Evolutionary conservation across 2,888 invertebrate species (phyloP), one percentile per base, ranked within the genome.

Genomic region (Polydrusus pterygomalis): DNA sequence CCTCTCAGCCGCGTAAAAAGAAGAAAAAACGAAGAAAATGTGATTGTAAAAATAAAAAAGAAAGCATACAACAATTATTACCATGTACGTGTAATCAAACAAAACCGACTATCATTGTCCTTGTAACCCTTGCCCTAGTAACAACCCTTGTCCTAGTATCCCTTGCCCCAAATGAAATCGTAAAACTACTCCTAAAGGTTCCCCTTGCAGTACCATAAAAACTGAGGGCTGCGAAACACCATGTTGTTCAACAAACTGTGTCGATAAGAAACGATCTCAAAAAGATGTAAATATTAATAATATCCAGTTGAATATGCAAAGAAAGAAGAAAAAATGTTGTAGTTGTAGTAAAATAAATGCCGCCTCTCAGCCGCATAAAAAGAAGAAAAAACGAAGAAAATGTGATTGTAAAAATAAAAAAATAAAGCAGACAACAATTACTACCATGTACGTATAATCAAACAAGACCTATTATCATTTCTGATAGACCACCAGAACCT

Each of bases 271-370:
- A 30, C 67, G 45, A 13, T 51, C 43, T n/a, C 51, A 76, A 20
- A 73, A 70, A 34, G 77, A 77, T 56, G 58, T 73, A 0, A 77
- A 74, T n/a, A 77, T 77, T n/a, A 70, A 74, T n/a, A n/a, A n/a
- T n/a, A 45, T 71, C 10, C 63, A 71, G 13, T 43, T 77, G n/a
- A 70, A 70, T 49, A 40, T 73, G 54, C 69, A 70, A 30, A 64
- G 51, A 30, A 65, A 73, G 67, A 60, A 38, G 18, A 70, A 67
- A 65, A 60, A 68, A 3, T 9, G n/a, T 5, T 43, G 20, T 34
- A 30, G 13, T 3, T 63, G 67, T 30, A 63, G 63, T n/a, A 69
- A 43, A 25, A 40, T 43, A 34, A 51, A 38, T n/a, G 11, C 49
- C 18, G 6, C 30, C 7, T 30, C n/a, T 15, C 7, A 47, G 20